Base-by-base conservation (phyloP, 2,113 vertebrate genomes). In the Polypterus bichir region DNA sequence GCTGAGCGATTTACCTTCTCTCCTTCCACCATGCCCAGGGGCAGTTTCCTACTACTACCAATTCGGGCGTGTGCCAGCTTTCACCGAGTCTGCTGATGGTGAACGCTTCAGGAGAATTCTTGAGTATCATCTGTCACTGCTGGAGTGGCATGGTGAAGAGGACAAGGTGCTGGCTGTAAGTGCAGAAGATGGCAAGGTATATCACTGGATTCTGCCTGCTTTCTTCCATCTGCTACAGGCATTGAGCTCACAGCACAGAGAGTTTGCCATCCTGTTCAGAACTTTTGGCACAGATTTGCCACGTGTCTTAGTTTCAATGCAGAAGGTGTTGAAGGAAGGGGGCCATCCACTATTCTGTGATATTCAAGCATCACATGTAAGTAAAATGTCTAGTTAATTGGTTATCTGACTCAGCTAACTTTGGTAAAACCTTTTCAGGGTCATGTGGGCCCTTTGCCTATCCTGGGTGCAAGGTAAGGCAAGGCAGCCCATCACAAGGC, bases 141-240 rank as follows among this genome's bases (percentile, higher is more conserved):
- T 95, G 46, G 83, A 83, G 55, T 95, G 92, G 91, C 83, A 79
- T 1, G 73, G 76, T 6, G 74, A 74, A 71, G 78, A 62, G 3
- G 81, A 91, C 69, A 65, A 70, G 4, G 69, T 74, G 51, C 70
- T 95, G 59, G 77, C 83, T 1, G 70, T 85, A 0, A 74, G 57
- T 11, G 91, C 75, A 0, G 89, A 88, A 56, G 67, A 78, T 1
- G 77, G 80, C 5, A 73, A 66, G 3, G 63, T 73, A 49, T 95
- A 91, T 77, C 88, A 95, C 78, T 83, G 90, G 68, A 81, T 95
- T 63, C 77, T 95, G 3, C 92, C 92, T 3, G 79, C 91, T 69
- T 94, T 95, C 79, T 92, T 94, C 74, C 84, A 75, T 74, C 80
- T 95, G 47, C 76, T 95, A 64, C 77, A 74, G 59, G 60, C 80